Base-by-base conservation (phyloP, 2,797 vertebrate species). In the Poecilia gillii region DNA sequence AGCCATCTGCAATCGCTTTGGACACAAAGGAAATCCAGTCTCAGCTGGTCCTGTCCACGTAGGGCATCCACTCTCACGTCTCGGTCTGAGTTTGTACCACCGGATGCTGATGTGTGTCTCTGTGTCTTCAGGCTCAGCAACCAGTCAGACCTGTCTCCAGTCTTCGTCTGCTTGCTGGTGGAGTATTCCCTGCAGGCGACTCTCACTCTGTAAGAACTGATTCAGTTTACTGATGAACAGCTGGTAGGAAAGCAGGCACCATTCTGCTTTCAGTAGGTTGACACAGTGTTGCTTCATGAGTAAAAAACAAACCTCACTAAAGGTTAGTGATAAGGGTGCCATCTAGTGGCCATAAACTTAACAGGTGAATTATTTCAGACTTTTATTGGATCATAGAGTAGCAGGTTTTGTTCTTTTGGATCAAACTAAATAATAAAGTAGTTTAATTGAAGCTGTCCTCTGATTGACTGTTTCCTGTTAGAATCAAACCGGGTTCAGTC, bases 41-140 rank as follows among this genome's bases (percentile, higher is more conserved):
- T 23, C 82, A 92, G 76, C 88, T 99, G 76, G 94, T 97, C 62
- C 93, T 98, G 25, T 96, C 95, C 84, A 99, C 98, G 98, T 99
- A 96, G 90, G 97, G 85, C 76, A n/a, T 78, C 46, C 75, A 77
- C 76, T 75, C 47, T n/a, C 47, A 79, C 20, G 33, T 53, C 49
- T n/a, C n/a, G 7, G 9, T 64, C 23, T 47, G 6, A 6, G 1
- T 57, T 9, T 47, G 14, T 72, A 7, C 55, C 46, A 39, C 62
- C 18, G 11, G 20, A 23, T 74, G 9, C 33, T 86, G 14, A 78
- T 2, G 20, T 0, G 9, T 28, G 20, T 78, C 3, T 83, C 45
- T 86, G 20, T 89, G 73, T 90, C 59, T 43, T 82, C 92, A 98
- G 97, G 85, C 95, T 95, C 78, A 98, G 97, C 84, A 92, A 94